phyloP scores from a whole-genome alignment of 2,888 invertebrate species.

The Leptarthrus brevirostris region DNA sequence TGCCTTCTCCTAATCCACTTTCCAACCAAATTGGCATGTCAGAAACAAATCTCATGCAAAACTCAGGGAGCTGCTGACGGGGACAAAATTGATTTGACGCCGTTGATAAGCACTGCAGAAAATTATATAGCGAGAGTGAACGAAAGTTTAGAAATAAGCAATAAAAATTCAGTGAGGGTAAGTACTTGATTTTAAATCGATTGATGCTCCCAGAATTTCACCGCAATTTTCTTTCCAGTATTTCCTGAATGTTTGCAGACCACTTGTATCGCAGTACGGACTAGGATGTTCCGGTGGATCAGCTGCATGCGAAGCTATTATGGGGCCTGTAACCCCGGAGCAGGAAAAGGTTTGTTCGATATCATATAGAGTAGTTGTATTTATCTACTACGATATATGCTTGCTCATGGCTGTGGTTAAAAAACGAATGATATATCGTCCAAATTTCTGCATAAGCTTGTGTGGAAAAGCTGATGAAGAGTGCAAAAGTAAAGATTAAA shows the following conservation, averaged over 20 bases:
- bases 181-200: conserved; percentile 40
- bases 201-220: background rate
- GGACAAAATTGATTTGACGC: conserved; percentile 63
- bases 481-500: too few species aligned
- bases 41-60: conserved; percentile 64
- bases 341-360: conserved; percentile 63
- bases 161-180: conserved; percentile 60
- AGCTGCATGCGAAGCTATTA: conserved; percentile 63
- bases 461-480: too few species aligned
- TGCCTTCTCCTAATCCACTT: conserved; percentile 66
- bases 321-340: conserved; percentile 61
- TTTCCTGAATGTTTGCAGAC: conserved; percentile 66
- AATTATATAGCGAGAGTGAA: conserved; percentile 65
- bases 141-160: conserved; percentile 56
- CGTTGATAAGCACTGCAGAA: conserved; percentile 63
- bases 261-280: conserved; percentile 65
- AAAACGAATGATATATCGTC: too few species aligned
- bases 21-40: conserved; percentile 65
- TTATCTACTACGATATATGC: background rate
- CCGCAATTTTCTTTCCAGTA: conserved; percentile 58
- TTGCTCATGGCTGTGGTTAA: too few species aligned
- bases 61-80: conserved; percentile 59
- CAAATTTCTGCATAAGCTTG: too few species aligned
- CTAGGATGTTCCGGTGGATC: conserved; percentile 65
- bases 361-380: background rate